Conservation (phyloP, 2,888 invertebrate genomes). For the Metellina segmentata region DNA sequence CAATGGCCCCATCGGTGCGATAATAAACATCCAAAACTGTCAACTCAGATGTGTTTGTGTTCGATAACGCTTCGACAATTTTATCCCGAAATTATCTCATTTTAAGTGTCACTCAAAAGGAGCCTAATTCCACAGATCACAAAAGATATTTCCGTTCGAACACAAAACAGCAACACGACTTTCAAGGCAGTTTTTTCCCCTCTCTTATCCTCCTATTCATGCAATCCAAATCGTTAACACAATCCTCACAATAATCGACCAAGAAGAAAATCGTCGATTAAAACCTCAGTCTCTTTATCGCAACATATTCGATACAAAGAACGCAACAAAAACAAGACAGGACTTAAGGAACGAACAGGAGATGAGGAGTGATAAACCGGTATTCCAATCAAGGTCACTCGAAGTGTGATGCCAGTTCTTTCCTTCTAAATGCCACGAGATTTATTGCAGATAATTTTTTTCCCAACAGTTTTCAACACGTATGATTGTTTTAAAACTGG, state of each 20-base stretch:
- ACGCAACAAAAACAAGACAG: too few species aligned
- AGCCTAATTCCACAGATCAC: too few species aligned
- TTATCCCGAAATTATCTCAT: too few species aligned
- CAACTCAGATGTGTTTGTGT: not conserved
- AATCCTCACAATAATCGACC: constrained; percentile 4
- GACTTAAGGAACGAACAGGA: too few species aligned
- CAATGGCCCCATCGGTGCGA: not conserved
- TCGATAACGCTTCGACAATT: too few species aligned
- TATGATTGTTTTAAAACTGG: not conserved
- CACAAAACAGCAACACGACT: not conserved
- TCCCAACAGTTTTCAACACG: not conserved
- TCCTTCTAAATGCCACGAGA: not conserved
- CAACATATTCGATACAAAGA: too few species aligned
- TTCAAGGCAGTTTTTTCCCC: not conserved
- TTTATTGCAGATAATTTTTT: not conserved
- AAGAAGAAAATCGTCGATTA: not conserved
- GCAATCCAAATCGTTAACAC: constrained; percentile 2
- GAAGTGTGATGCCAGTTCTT: not conserved
- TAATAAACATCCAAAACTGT: not conserved
- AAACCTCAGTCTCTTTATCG: too few species aligned
- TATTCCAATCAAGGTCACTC: constrained; percentile 20
- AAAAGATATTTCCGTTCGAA: too few species aligned
- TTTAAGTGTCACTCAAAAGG: too few species aligned
- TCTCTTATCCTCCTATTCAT: not conserved
- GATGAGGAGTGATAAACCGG: not conserved